Conservation (phyloP, 2,797 vertebrate genomes). For the Buphagus erythrorhynchus region DNA sequence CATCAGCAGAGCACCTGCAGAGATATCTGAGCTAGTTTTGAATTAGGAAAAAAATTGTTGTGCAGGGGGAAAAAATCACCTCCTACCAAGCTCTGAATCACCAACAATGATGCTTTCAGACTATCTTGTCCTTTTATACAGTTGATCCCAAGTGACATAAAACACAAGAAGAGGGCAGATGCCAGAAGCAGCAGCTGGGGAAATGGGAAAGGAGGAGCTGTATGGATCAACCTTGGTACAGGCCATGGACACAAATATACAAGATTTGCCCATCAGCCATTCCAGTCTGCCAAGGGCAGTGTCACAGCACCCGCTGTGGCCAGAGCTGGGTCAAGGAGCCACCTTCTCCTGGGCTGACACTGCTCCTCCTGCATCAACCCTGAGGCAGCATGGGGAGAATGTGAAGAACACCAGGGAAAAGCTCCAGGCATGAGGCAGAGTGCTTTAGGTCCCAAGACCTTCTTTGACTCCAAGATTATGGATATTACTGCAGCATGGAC, state of each 20-base stretch:
- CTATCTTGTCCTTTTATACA: background rate
- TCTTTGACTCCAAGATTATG: background rate
- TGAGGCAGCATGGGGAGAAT: rapidly evolving
- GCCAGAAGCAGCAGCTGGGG: background rate
- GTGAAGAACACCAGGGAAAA: background rate
- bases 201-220: background rate
- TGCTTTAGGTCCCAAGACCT: background rate
- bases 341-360: background rate
- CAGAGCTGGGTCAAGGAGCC: background rate
- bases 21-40: background rate
- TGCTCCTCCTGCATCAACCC: rapidly evolving
- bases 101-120: background rate
- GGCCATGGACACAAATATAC: background rate
- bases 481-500: background rate
- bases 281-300: background rate
- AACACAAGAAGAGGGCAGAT: background rate
- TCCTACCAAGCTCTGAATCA: background rate
- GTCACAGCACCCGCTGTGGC: background rate
- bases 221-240: background rate
- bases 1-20: background rate
- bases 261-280: background rate
- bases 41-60: background rate
- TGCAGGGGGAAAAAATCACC: background rate
- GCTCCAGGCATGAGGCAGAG: rapidly evolving
- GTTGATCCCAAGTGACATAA: background rate